Conservation (phyloP, 2,888 invertebrate species). For the Pristionchus mayeri region DNA sequence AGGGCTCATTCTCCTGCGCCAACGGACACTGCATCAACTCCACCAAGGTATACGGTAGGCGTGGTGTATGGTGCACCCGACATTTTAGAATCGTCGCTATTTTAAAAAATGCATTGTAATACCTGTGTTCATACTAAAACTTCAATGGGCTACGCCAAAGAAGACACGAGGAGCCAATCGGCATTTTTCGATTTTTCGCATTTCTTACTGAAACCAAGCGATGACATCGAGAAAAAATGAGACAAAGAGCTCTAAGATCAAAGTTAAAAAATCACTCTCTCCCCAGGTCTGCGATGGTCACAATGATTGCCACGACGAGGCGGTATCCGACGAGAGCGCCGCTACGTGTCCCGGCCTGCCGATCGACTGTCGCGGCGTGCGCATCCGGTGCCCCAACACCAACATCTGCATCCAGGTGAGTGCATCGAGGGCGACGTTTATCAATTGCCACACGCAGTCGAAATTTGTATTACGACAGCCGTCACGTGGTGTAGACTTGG, state of each 20-base stretch:
- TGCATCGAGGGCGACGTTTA: not conserved
- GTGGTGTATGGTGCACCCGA: not conserved
- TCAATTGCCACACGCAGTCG: not conserved
- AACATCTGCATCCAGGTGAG: conserved; percentile 91
- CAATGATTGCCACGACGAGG: conserved; percentile 89
- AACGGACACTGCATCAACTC: conserved; percentile 88
- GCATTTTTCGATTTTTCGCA: no score
- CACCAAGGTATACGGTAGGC: no score
- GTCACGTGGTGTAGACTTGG: not conserved
- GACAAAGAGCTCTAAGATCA: no score
- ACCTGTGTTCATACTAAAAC: not conserved
- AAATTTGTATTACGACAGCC: not conserved
- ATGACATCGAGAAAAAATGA: no score
- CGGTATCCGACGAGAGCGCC: conserved; percentile 80
- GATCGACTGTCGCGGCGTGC: conserved; percentile 75
- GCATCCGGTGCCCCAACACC: conserved; percentile 84
- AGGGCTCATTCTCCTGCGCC: conserved; percentile 94
- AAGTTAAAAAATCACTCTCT: not conserved
- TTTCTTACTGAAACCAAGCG: no score
- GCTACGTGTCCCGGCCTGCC: conserved; percentile 85
- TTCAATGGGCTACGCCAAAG: no score
- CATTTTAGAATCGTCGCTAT: not conserved
- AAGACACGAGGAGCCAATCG: no score
- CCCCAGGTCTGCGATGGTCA: conserved; percentile 89
- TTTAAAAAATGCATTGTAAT: no score